Conservation (phyloP, 2,113 vertebrate genomes). For the Promerops cafer region DNA sequence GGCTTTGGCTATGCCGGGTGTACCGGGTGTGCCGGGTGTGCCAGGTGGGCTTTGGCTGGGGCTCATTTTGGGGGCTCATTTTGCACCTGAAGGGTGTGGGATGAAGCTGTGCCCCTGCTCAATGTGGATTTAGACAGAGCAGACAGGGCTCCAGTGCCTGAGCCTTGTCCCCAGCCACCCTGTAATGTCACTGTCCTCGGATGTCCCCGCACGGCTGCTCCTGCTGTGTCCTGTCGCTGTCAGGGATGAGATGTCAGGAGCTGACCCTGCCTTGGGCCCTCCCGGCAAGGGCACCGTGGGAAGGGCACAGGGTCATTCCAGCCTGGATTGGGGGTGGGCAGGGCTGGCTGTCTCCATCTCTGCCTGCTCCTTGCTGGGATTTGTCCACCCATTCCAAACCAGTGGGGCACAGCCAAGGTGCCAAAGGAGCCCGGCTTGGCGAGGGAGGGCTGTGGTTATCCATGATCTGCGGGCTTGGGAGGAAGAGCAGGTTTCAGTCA, state of each 20-base stretch:
- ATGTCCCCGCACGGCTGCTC: not conserved
- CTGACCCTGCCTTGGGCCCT: not conserved
- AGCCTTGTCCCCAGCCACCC: not conserved
- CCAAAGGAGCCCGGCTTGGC: fast-evolving
- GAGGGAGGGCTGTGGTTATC: not conserved
- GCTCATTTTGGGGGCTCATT: not conserved
- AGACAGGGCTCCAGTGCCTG: not conserved
- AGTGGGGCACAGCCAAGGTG: fast-evolving
- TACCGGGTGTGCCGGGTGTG: not conserved
- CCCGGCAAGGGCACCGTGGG: fast-evolving
- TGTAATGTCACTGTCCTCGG: not conserved
- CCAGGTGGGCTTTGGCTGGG: not conserved
- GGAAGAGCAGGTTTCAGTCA: not conserved
- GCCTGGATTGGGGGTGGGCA: fast-evolving
- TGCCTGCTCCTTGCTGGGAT: not conserved
- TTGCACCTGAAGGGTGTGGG: not conserved
- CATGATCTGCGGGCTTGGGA: not conserved
- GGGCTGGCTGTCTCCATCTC: not conserved
- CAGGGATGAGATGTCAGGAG: fast-evolving
- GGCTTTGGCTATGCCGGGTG: not conserved
- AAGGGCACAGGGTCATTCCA: not conserved
- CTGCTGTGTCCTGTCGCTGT: not conserved
- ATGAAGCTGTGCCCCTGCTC: not conserved
- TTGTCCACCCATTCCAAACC: not conserved
- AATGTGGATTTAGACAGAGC: not conserved